A percentile compares a stretch with the other conserved stretches of the same genome.
These are phyloP conservation scores for Perithous albicinctus DNA, from an alignment of 2,888 invertebrate species.

Conservation along the genomic window DNA sequence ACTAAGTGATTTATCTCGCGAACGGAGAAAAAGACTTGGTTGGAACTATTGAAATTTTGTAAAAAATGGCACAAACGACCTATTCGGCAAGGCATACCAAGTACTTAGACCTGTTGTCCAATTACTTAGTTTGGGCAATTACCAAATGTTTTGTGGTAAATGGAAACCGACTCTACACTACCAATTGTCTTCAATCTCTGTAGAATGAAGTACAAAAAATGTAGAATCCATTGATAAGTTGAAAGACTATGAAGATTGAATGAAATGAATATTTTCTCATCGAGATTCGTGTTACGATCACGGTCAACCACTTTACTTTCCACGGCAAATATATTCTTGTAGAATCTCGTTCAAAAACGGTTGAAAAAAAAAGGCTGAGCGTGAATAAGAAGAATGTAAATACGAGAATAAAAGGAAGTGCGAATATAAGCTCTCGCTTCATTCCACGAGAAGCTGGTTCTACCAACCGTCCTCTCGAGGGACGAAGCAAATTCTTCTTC, in stretches of 20 bases:
- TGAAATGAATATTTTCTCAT: not conserved
- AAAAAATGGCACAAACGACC: too few species aligned
- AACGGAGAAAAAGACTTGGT: too few species aligned
- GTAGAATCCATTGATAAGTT: not conserved
- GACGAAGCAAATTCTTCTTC: slow-evolving; percentile 47
- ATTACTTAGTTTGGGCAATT: too few species aligned
- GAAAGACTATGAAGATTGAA: slow-evolving; percentile 8
- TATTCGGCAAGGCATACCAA: too few species aligned
- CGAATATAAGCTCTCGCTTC: slow-evolving; percentile 48
- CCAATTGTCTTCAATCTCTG: slow-evolving; percentile 22
- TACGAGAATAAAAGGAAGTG: slow-evolving; percentile 59
- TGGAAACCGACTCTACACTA: too few species aligned
- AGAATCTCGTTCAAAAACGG: not conserved
- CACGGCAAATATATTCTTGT: not conserved
- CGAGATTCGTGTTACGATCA: not conserved
- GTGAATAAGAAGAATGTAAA: slow-evolving; percentile 59
- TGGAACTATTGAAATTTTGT: too few species aligned
- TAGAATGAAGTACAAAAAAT: not conserved
- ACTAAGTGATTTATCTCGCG: too few species aligned
- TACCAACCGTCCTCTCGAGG: slow-evolving; percentile 34
- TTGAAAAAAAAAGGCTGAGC: slow-evolving; percentile 16
- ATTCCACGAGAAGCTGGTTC: slow-evolving; percentile 17
- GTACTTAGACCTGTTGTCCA: too few species aligned
- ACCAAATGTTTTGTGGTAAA: too few species aligned
- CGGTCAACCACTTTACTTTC: not conserved